phyloP scores from a whole-genome alignment of 2,888 invertebrate species.

The Xylota sylvarum region DNA sequence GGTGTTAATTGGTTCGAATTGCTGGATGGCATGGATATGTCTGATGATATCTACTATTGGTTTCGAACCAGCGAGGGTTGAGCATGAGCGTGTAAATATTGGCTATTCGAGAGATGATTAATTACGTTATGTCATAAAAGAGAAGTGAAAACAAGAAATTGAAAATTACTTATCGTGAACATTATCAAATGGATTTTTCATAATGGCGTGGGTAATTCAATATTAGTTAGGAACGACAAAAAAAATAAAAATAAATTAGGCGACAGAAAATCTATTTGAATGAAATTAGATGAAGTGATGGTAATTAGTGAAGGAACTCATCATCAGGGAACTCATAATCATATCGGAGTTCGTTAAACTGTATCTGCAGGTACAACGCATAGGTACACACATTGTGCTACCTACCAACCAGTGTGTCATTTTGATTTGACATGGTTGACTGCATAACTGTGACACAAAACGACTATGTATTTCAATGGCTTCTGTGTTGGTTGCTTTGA shows the following conservation, averaged over 20 bases:
- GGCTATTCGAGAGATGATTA: constrained; percentile 46
- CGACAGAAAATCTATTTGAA: constrained; percentile 24
- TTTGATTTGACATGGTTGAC: constrained; percentile 67
- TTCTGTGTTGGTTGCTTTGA: constrained; percentile 35
- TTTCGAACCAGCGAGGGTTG: constrained; percentile 11
- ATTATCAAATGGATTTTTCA: constrained; percentile 43
- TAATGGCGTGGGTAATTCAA: constrained; percentile 42
- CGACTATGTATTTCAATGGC: constrained; percentile 61
- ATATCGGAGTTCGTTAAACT: constrained; percentile 44
- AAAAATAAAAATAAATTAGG: neutral
- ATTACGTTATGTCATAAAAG: constrained; percentile 29
- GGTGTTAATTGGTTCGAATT: constrained; percentile 68
- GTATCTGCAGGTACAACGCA: neutral
- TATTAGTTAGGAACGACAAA: constrained; percentile 22
- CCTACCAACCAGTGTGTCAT: constrained; percentile 50
- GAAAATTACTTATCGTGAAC: constrained; percentile 2
- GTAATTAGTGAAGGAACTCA: neutral
- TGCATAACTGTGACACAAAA: constrained; percentile 73
- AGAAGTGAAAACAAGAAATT: constrained; percentile 27
- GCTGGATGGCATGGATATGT: constrained; percentile 38
- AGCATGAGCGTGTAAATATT: constrained; percentile 8
- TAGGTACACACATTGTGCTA: constrained; percentile 17
- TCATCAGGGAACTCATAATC: constrained; percentile 5
- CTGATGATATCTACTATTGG: constrained; percentile 15
- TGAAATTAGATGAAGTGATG: constrained; percentile 13